Evolutionary conservation across 2,113 vertebrate species (phyloP), one percentile per base, ranked within the genome.

Genomic region (Willisornis vidua): DNA sequence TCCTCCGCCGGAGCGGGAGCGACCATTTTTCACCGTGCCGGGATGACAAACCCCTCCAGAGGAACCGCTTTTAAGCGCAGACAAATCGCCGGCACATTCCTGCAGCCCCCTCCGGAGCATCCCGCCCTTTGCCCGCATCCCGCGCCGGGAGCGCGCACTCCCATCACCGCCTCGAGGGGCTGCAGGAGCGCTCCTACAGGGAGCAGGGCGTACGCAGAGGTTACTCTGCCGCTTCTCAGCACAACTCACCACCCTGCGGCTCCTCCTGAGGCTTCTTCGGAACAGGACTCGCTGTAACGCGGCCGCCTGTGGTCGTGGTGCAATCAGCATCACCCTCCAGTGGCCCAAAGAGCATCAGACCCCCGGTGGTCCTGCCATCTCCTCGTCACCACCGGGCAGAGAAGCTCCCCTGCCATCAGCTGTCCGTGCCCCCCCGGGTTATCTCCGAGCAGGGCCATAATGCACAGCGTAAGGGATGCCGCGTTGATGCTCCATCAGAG

Each of bases 11-110:
- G 89, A 91, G 88, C 58, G 96, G 96, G 94, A 95, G 73, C 85
- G 66, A 96, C 97, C 97, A 98, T 98, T 96, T 61, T 46, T 89
- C 94, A 86, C 74, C 94, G 79, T 91, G 89, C 94, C 94, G 84
- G 95, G 70, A 82, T 80, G 93, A 93, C 91, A 74, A 90, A 89
- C 70, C 48, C 81, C 95, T 85, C 52, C 90, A 37, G 61, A 77
- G 59, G 63, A 66, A 37, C 52, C 65, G 43, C 83, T 70, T 58
- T 25, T 54, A 28, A 82, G 72, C 48, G 33, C 58, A 82, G 55
- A 61, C 66, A 23, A 65, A 89, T 23, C 85, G 71, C 84, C 71
- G 35, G 70, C 91, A 18, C 87, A 87, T 92, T 95, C 95, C 90
- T 87, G 8, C 89, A 16, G 8, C 26, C 58, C 80, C 19, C 75